Conservation (phyloP, 2,113 vertebrate genomes). For the Pterocles gutturalis region DNA sequence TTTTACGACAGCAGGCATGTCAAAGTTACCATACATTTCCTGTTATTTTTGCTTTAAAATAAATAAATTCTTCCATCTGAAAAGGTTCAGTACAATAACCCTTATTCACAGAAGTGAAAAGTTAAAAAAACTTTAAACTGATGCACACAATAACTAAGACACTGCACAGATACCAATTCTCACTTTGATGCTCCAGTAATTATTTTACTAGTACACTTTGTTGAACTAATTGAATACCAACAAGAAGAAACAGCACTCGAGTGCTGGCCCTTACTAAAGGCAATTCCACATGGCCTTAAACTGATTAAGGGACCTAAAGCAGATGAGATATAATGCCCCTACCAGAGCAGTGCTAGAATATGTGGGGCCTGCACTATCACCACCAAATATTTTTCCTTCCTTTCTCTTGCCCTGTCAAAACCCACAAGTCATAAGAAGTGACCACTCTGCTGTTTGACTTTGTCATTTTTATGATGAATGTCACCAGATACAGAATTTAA, state of each 20-base stretch:
- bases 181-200: neutral
- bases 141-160: neutral
- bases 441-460: neutral
- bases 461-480: neutral
- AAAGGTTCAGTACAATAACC: neutral
- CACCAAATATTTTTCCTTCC: neutral
- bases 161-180: neutral
- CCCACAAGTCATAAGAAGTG: neutral
- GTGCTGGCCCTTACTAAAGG: neutral
- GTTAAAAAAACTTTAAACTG: neutral
- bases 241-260: neutral
- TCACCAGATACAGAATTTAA: neutral
- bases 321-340: neutral
- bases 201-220: neutral
- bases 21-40: neutral
- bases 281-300: neutral
- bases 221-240: neutral
- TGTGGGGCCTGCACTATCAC: accelerated
- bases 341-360: neutral
- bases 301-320: constrained; percentile 4
- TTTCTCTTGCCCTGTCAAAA: neutral
- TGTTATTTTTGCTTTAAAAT: neutral
- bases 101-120: neutral
- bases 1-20: neutral
- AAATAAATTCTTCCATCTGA: neutral